Conservation (phyloP, 2,797 vertebrate species). For the Micrastur ruficollis region DNA sequence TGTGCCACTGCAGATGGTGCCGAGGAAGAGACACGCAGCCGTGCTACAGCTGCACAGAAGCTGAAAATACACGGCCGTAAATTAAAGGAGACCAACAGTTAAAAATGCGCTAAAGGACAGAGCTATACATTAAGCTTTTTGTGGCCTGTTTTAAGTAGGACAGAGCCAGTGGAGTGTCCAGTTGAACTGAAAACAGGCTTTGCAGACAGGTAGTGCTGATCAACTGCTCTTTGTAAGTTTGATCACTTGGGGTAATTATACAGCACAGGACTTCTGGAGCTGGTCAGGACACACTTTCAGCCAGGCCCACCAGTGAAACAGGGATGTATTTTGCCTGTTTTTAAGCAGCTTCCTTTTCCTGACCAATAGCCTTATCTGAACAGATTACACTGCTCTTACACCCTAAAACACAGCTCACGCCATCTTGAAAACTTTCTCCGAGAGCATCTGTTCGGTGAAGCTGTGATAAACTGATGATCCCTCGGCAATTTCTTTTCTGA, state of each 20-base stretch:
- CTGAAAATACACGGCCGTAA: accelerated
- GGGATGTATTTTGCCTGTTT: background rate
- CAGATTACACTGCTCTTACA: background rate
- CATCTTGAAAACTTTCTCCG: constrained; percentile 4
- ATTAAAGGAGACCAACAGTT: background rate
- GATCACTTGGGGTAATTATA: background rate
- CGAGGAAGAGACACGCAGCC: accelerated
- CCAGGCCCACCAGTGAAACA: background rate
- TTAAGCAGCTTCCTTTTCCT: background rate
- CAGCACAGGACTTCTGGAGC: background rate
- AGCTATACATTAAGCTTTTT: background rate
- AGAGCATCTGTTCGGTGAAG: background rate
- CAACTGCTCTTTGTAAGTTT: background rate
- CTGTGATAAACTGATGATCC: constrained; percentile 20
- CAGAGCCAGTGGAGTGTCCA: background rate
- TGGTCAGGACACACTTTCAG: background rate
- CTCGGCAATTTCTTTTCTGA: constrained; percentile 18
- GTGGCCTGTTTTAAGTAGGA: background rate
- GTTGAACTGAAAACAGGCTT: background rate
- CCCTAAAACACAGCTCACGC: background rate
- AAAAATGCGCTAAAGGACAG: background rate
- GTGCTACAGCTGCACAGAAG: background rate
- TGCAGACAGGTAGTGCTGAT: background rate
- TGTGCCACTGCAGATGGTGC: background rate
- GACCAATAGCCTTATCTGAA: background rate